Evolutionary conservation across 2,797 vertebrate species (phyloP), one percentile per base, ranked within the genome.

Genomic region (Alcedo atthis): DNA sequence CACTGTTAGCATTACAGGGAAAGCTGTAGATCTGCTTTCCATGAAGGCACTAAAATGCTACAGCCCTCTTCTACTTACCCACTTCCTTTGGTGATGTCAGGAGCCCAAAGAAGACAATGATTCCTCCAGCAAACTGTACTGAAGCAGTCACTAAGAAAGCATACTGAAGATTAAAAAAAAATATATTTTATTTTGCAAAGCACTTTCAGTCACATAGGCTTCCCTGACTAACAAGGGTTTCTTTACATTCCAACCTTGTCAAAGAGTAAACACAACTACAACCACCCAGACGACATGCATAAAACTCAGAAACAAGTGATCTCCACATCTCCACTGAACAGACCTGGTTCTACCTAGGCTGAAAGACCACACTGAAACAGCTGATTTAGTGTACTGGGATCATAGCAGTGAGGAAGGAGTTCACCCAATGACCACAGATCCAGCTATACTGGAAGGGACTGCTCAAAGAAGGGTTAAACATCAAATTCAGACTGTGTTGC

Each of bases 101-200:
- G 19, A 99, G 98, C 68, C 99, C 99, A 6, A 99, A 99, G 98
- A 99, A 99, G 81, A 99, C 98, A 45, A 99, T 63, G 35, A 99
- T 94, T 46, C 99, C 99, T 26, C 99, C 99, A 48, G 98, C 98
- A 97, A 99, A 99, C 98, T 99, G 99, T 80, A 99, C 98, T 15
- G 98, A 98, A 1, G 99, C 98, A 1, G 99, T 99, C 97, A 99
- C 98, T 96, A 99, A 97, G 97, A 99, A 99, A 94, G 99, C 99
- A 19, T 99, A 99, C 99, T 99, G 95, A 64, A 92, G 70, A 63
- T 64, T 2, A 73, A 30, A 63, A 58, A 89, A 79, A 81, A 10
- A 67, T 57, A 70, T 2, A 77, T 8, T 46, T 40, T 21, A 26
- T n/a, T 63, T 32, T 26, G 45, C 9, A 22, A 37, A 84, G 51